A percentile compares a stretch with the other conserved stretches of the same genome.
Evolutionary conservation across 23 tunicate species (phyloP).

Genomic region (Halocynthia aurantium): DNA sequence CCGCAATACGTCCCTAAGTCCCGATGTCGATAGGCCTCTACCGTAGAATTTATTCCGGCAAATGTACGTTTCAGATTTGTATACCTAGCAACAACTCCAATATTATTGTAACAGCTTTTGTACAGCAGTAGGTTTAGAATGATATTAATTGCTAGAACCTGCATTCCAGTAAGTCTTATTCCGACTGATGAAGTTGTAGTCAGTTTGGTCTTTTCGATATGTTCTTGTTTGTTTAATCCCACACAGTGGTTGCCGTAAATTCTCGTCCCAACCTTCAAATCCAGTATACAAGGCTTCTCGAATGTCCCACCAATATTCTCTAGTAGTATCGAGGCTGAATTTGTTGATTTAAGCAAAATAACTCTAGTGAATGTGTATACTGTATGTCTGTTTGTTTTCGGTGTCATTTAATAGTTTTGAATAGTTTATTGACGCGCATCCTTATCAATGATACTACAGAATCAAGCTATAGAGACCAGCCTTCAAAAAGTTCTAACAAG

Average conservation of each 20-base stretch:
- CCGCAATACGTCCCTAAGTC: conserved; percentile 13
- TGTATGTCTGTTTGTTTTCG: no score
- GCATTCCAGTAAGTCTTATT: conserved; percentile 39
- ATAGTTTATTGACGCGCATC: no score
- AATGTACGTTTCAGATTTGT: conserved; percentile 15
- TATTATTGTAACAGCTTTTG: no score
- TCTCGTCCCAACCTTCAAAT: conserved; percentile 47
- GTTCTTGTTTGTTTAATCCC: conserved; percentile 25
- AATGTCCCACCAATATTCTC: conserved; percentile 32
- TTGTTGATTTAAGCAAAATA: no score
- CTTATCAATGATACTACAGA: no score
- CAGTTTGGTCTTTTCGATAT: conserved; percentile 11
- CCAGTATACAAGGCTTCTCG: conserved; percentile 46
- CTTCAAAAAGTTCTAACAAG: no score
- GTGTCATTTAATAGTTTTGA: no score
- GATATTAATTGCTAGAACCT: conserved; percentile 10
- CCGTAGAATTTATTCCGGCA: conserved; percentile 42
- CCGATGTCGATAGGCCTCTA: conserved; percentile 22
- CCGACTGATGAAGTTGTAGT: conserved; percentile 44
- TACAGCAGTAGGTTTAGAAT: no score
- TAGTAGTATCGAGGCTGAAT: conserved; percentile 32
- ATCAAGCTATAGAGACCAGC: no score
- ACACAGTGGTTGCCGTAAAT: conserved; percentile 31
- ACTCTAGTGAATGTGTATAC: no score
- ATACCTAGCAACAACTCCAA: conserved; percentile 8